These are phyloP conservation scores for Ypsolopha scabrella DNA, from an alignment of 2,888 invertebrate species.

Conservation along the genomic window DNA sequence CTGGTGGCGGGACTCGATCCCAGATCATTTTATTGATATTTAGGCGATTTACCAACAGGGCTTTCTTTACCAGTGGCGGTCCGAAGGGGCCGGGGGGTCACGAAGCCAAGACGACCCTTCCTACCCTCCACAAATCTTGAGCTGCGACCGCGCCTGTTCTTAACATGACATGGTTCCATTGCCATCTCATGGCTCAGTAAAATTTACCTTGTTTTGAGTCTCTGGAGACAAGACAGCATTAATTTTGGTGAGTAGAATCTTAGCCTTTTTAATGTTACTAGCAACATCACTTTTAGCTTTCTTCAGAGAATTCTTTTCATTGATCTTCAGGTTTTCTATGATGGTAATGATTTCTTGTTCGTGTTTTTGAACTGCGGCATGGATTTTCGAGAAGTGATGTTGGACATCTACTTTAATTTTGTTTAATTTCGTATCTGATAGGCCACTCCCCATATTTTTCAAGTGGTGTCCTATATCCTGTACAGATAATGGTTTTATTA, in stretches of 20 bases:
- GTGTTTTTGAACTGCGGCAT: constrained; percentile 60
- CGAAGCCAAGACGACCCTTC: too few species aligned
- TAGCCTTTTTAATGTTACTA: constrained; percentile 32
- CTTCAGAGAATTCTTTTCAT: constrained; percentile 37
- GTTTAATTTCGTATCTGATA: constrained; percentile 30
- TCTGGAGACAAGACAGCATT: constrained; percentile 11
- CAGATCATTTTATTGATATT: too few species aligned
- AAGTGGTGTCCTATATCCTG: constrained; percentile 53
- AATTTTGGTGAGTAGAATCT: constrained; percentile 22
- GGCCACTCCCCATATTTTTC: constrained; percentile 37
- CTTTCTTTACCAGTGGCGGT: too few species aligned
- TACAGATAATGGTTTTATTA: constrained; percentile 4
- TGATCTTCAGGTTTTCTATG: constrained; percentile 31
- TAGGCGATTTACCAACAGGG: too few species aligned
- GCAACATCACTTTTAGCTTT: constrained; percentile 33
- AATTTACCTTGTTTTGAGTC: constrained; percentile 21
- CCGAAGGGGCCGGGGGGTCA: too few species aligned
- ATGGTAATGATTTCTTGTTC: constrained; percentile 51
- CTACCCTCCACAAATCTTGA: too few species aligned
- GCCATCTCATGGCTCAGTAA: constrained; percentile 4
- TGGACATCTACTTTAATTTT: constrained; percentile 40
- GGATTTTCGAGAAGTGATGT: constrained; percentile 63
- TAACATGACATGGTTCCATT: too few species aligned
- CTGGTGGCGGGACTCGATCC: too few species aligned
- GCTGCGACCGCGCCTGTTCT: too few species aligned